Evolutionary conservation across 2,113 vertebrate species (phyloP).

Genomic region (Oplegnathus fasciatus): DNA sequence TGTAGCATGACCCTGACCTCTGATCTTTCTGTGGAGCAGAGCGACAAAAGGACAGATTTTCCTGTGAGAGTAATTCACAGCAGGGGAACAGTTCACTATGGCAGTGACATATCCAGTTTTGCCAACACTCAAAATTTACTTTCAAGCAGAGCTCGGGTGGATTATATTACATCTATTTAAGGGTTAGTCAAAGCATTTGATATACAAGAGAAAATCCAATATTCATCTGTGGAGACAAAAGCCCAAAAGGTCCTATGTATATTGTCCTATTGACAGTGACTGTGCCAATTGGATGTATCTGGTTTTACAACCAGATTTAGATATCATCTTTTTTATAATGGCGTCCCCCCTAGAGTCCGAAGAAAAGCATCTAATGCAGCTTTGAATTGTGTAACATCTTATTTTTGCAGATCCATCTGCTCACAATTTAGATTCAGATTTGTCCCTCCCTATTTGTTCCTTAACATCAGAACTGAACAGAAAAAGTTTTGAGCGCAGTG

Average conservation of each 20-base stretch:
- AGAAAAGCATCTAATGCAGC: neutral
- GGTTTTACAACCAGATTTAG: neutral
- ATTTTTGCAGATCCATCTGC: slow-evolving; percentile 34
- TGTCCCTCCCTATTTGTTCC: slow-evolving; percentile 20
- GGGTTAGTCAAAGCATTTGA: neutral
- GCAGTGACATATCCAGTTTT: neutral
- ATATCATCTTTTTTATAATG: neutral
- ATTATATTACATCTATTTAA: neutral
- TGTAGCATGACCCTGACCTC: slow-evolving; percentile 26
- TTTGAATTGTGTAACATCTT: slow-evolving; percentile 12
- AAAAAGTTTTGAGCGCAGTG: neutral
- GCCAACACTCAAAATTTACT: neutral
- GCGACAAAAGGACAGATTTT: neutral
- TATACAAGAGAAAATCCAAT: too few species aligned
- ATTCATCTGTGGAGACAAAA: neutral
- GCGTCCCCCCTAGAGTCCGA: neutral
- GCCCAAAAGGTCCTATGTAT: too few species aligned
- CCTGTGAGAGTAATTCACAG: neutral
- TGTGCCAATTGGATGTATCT: neutral
- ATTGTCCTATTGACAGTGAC: neutral
- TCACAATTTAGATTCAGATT: slow-evolving; percentile 22
- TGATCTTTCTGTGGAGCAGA: slow-evolving; percentile 31
- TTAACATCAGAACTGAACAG: slow-evolving; percentile 23
- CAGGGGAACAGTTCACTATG: neutral
- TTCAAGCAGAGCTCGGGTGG: neutral